Percentiles rank a stretch among this genome's conserved stretches.
These are phyloP conservation scores for Pseudobourletiella spinata DNA, from an alignment of 1,140 invertebrate genomes.

Conservation along the genomic window DNA sequence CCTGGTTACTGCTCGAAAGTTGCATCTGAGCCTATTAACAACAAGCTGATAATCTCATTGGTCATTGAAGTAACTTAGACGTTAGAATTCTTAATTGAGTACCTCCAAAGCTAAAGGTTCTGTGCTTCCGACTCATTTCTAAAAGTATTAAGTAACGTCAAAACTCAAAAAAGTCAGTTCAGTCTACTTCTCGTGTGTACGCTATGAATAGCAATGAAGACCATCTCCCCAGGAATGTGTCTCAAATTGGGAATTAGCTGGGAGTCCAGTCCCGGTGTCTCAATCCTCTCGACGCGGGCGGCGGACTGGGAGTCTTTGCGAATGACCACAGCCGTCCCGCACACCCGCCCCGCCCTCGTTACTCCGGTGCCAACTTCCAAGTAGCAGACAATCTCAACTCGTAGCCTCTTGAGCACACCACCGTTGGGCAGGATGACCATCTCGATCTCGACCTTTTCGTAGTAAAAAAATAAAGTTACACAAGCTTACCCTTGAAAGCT, in stretches of 20 bases:
- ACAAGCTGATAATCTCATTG: too few species aligned
- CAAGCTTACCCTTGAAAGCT: neutral
- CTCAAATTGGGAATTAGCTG: slow-evolving; percentile 44
- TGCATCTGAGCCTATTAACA: too few species aligned
- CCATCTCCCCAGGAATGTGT: slow-evolving; percentile 31
- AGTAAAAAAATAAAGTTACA: neutral
- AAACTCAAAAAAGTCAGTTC: too few species aligned
- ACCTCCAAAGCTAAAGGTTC: too few species aligned
- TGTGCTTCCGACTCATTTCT: too few species aligned
- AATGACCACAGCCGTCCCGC: slow-evolving; percentile 52
- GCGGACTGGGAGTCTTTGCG: slow-evolving; percentile 45
- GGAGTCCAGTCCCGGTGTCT: slow-evolving; percentile 56
- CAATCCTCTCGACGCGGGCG: slow-evolving; percentile 46
- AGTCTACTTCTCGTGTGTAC: too few species aligned
- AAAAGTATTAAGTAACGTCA: too few species aligned
- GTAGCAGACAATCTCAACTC: slow-evolving; percentile 56
- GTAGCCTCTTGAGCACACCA: slow-evolving; percentile 52
- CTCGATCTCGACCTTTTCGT: slow-evolving; percentile 40
- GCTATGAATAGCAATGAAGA: slow-evolving; percentile 23
- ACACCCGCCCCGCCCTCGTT: slow-evolving; percentile 53
- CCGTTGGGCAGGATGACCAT: slow-evolving; percentile 38
- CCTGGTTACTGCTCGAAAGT: too few species aligned
- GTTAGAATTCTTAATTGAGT: too few species aligned
- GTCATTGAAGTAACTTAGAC: too few species aligned
- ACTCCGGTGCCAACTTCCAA: slow-evolving; percentile 48